phyloP scores from a whole-genome alignment of 2,888 invertebrate genomes.

The Prionchulus punctatus region DNA sequence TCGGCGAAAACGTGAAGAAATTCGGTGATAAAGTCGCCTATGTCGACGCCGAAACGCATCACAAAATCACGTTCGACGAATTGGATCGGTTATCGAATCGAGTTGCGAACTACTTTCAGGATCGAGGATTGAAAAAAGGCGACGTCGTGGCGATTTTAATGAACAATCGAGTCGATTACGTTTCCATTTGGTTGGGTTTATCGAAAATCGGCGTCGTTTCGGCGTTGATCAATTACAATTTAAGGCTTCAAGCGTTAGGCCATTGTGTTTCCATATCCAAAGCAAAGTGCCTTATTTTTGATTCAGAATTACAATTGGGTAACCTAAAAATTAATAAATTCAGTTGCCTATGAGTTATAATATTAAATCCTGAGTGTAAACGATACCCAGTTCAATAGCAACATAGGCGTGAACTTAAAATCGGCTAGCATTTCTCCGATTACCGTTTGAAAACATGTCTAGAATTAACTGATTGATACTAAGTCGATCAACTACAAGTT shows the following conservation, averaged over 20 bases:
- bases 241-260: constrained; percentile 56
- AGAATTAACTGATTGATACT: too few relatives aligned
- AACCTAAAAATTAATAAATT: too few relatives aligned
- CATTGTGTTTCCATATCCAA: constrained; percentile 82
- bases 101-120: constrained; percentile 3
- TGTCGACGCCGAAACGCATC: not conserved
- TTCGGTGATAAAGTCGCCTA: not conserved
- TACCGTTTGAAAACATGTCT: too few relatives aligned
- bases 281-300: constrained; percentile 65
- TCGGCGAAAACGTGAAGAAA: not conserved
- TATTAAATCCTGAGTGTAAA: too few relatives aligned
- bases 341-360: too few relatives aligned
- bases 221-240: constrained; percentile 83
- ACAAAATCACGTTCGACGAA: not conserved
- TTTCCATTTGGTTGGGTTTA: constrained; percentile 78
- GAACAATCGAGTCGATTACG: constrained; percentile 79
- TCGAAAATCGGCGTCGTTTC: constrained; percentile 50
- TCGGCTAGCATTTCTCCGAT: too few relatives aligned
- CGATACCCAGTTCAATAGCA: too few relatives aligned
- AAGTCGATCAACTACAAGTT: not conserved
- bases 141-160: constrained; percentile 74
- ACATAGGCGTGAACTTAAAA: too few relatives aligned
- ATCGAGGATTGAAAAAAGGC: constrained; percentile 43
- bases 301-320: not conserved
- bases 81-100: constrained; percentile 1